phyloP scores from a whole-genome alignment of 2,797 vertebrate genomes.

The Syngnathus acus region DNA sequence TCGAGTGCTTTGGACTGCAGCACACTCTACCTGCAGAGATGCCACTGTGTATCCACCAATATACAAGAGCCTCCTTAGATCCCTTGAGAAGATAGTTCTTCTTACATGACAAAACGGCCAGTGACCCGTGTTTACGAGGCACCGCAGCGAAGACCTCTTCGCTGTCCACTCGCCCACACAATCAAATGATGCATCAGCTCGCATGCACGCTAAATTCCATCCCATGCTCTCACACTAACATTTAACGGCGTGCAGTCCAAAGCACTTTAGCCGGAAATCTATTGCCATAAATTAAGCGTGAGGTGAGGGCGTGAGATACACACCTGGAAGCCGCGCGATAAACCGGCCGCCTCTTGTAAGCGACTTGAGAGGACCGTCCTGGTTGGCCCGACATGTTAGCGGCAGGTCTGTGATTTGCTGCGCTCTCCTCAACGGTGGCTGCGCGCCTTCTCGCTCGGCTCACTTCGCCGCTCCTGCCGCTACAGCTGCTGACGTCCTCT shows the following conservation, averaged over 20 bases:
- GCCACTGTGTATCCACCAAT: conserved; percentile 21
- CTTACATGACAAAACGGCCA: conserved; percentile 53
- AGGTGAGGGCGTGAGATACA: conserved; percentile 52
- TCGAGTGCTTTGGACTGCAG: conserved; percentile 18
- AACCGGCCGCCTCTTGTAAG: conserved; percentile 56
- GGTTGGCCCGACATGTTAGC: conserved; percentile 77
- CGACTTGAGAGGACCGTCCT: conserved; percentile 58
- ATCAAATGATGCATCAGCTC: background rate
- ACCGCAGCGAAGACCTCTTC: conserved; percentile 40
- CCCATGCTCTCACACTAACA: conserved; percentile 19
- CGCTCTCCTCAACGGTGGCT: conserved; percentile 41
- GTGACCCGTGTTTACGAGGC: conserved; percentile 54
- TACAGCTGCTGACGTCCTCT: conserved; percentile 57
- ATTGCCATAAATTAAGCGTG: conserved; percentile 13
- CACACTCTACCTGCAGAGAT: conserved; percentile 18
- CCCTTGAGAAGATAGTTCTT: conserved; percentile 42
- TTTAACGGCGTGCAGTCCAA: conserved; percentile 29
- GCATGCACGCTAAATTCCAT: conserved; percentile 12
- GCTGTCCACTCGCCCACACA: background rate
- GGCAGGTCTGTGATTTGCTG: conserved; percentile 56
- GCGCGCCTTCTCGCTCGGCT: conserved; percentile 29
- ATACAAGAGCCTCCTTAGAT: conserved; percentile 22
- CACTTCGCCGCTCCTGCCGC: conserved; percentile 50
- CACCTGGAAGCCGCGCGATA: conserved; percentile 64
- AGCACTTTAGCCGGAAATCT: conserved; percentile 17